Evolutionary conservation across 2,113 vertebrate species (phyloP).

Genomic region (Corythornis cristatus): DNA sequence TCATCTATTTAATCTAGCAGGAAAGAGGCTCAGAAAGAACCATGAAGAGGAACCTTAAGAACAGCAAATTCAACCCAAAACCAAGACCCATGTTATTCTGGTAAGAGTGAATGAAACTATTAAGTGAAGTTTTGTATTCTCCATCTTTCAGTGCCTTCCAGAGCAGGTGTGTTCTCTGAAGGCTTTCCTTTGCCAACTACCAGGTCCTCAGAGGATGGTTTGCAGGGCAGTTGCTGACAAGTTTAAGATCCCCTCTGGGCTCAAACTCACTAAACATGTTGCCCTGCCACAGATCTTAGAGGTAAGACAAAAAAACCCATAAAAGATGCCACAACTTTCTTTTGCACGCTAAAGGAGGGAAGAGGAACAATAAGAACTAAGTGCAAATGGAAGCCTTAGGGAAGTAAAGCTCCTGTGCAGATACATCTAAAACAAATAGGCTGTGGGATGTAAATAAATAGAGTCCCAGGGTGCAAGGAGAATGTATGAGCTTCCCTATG

Average conservation of each 20-base stretch:
- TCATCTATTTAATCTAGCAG: background rate
- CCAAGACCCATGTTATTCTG: background rate
- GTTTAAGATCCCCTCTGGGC: background rate
- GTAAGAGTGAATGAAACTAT: slow-evolving; percentile 1
- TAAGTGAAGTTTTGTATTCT: background rate
- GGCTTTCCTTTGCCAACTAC: background rate
- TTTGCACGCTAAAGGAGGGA: background rate
- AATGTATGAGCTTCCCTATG: background rate
- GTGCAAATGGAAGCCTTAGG: background rate
- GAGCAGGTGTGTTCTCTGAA: background rate
- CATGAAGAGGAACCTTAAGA: background rate
- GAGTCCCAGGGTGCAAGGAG: background rate
- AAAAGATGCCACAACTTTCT: background rate
- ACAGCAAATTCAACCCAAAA: background rate
- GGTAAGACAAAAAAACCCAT: background rate
- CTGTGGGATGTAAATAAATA: background rate
- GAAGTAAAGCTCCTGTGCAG: background rate
- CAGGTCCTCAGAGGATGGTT: background rate
- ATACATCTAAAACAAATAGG: background rate
- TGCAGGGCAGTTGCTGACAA: background rate
- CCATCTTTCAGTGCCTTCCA: background rate
- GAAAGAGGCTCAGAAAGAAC: background rate
- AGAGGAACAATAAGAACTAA: background rate
- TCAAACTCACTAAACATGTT: background rate
- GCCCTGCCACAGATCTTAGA: background rate